Evolutionary conservation across 2,113 vertebrate species (phyloP), one percentile per base, ranked within the genome.

Genomic region (Neodon shergylaensis): DNA sequence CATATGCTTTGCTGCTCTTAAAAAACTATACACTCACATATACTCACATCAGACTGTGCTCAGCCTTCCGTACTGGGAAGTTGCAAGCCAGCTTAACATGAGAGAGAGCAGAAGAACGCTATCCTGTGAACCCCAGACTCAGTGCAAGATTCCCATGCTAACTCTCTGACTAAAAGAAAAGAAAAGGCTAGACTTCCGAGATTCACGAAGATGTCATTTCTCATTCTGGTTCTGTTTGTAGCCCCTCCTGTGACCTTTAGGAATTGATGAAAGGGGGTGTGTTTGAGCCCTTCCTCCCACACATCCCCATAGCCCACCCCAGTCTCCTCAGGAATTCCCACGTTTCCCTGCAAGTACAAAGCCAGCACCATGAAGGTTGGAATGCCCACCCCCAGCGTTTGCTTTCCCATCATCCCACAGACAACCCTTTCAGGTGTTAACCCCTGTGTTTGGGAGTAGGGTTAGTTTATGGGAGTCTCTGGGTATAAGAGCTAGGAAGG

Each of bases 121-220:
- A 16, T 31, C 10, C 28, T 79, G 12, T 68, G 88, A 47, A 54
- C 76, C 44, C 65, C 39, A 91, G 28, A 63, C 61, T 94, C 24
- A 77, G 3, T 33, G 36, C 28, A 91, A 83, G 39, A 8, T 44
- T 84, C 77, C 76, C 14, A 47, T 89, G 61, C 28, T 84, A 81
- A 72, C 33, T 90, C n/a, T 92, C 86, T 83, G 58, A 65, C 52
- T 21, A n/a, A 79, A 92, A 63, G 61, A 58, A 78, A 92, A 63
- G 58, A 49, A 78, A 92, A 63, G 58, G 33, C 28, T 91, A 66
- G 42, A 66, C 13, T 47, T 91, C 47, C 16, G 49, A 68, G 36
- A 49, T 28, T 68, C 33, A 36, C 21, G 31, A 70, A 74, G 92
- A 78, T 70, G 76, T 54, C 22, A n/a, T 47, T 84, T 91, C 49